A percentile compares a stretch with the other conserved stretches of the same genome.
Conservation (phyloP, 1,140 invertebrate species). For the Bombus fervidus region DNA sequence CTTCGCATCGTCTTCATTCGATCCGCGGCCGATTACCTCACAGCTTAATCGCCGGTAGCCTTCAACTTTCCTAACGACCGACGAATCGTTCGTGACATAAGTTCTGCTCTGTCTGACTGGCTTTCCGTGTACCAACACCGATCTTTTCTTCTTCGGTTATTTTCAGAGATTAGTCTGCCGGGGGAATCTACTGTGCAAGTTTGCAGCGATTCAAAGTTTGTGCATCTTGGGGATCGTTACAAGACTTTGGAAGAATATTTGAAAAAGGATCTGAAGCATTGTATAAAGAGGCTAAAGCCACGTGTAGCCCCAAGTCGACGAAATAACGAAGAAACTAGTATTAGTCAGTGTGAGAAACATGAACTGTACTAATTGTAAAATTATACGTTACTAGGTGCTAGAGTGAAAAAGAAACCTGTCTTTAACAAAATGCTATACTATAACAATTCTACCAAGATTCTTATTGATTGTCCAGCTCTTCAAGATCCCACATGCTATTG, state of each 20-base stretch:
- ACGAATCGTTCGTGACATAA: conserved; percentile 18
- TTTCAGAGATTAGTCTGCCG: neutral
- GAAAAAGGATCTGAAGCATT: neutral
- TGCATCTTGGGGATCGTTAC: neutral
- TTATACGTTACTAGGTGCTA: neutral
- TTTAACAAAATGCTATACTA: too few species aligned
- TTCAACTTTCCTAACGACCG: conserved; percentile 10
- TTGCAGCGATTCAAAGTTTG: neutral
- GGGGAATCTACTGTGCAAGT: neutral
- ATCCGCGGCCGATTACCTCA: neutral
- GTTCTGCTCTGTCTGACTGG: neutral
- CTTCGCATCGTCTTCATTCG: neutral
- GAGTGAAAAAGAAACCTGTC: neutral
- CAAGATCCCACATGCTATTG: too few species aligned
- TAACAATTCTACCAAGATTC: too few species aligned
- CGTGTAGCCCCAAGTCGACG: neutral
- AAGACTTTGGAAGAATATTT: neutral
- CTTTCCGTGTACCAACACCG: too few species aligned
- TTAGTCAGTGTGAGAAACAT: neutral
- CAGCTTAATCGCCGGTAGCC: conserved; percentile 4
- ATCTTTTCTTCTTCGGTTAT: neutral
- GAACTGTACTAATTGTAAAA: neutral
- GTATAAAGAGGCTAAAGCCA: neutral
- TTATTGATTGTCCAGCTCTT: fast-evolving
- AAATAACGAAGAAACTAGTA: neutral